These are phyloP conservation scores for Pterophyllum scalare DNA, from an alignment of 2,113 vertebrate species.

Conservation along the genomic window DNA sequence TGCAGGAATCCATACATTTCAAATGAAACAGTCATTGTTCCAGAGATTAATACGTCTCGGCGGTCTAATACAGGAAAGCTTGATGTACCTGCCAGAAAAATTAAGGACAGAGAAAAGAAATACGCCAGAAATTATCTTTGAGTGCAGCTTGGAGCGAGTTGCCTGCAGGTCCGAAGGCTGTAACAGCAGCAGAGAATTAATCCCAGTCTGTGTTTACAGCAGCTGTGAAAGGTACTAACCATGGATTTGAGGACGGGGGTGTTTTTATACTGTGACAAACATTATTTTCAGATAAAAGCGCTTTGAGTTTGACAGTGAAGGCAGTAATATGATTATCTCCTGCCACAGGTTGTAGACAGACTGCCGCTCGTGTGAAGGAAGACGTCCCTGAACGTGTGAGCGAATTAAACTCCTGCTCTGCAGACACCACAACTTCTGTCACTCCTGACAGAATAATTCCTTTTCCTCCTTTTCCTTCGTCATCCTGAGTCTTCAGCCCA, in stretches of 20 bases:
- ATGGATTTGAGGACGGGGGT: not conserved
- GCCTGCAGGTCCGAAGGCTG: slow-evolving; percentile 15
- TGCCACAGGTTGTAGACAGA: not conserved
- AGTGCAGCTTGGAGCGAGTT: slow-evolving; percentile 1
- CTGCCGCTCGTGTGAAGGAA: too few species aligned
- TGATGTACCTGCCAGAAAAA: slow-evolving; percentile 56
- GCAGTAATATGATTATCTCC: not conserved
- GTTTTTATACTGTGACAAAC: not conserved
- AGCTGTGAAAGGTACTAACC: not conserved
- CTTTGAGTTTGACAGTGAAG: not conserved
- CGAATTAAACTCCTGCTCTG: too few species aligned
- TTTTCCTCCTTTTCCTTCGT: too few species aligned
- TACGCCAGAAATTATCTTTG: slow-evolving; percentile 43
- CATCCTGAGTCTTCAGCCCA: too few species aligned
- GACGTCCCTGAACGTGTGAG: too few species aligned
- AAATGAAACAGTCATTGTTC: slow-evolving; percentile 57
- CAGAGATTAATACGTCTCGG: slow-evolving; percentile 37
- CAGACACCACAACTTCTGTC: too few species aligned
- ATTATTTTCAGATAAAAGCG: not conserved
- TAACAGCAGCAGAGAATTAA: not conserved
- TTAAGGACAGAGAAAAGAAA: slow-evolving; percentile 40
- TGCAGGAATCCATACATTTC: slow-evolving; percentile 44
- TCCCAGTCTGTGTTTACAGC: slow-evolving; percentile 25
- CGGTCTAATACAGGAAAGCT: slow-evolving; percentile 24
- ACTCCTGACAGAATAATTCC: too few species aligned